phyloP scores from a whole-genome alignment of 2,113 vertebrate species.

The Cinclus cinclus region DNA sequence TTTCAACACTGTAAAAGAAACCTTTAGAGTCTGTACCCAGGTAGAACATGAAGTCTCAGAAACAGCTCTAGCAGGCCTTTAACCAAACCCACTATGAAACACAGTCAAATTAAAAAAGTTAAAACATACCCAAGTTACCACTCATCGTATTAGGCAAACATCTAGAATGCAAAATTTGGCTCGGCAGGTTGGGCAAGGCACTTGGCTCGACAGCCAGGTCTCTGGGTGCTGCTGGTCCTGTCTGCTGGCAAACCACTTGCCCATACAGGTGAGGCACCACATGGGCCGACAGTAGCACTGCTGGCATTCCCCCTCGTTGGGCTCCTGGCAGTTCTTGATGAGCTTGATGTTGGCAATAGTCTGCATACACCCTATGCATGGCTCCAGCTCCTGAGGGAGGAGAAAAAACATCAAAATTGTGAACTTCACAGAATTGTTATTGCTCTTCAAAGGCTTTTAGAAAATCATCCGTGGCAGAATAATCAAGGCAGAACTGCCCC shows the following conservation, averaged over 20 bases:
- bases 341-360: constrained; percentile 84
- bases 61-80: neutral
- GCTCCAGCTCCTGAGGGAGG: constrained; percentile 83
- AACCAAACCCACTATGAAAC: neutral
- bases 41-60: neutral
- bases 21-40: neutral
- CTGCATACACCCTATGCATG: constrained; percentile 95
- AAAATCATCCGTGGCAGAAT: neutral
- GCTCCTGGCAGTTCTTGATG: constrained; percentile 80
- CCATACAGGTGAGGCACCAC: constrained; percentile 96
- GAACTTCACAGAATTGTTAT: neutral
- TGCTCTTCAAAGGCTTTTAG: neutral
- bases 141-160: constrained; percentile 83
- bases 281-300: constrained; percentile 92
- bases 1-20: neutral
- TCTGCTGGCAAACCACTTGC: constrained; percentile 94
- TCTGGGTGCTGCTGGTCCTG: constrained; percentile 92
- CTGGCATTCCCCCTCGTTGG: constrained; percentile 80
- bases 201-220: constrained; percentile 90
- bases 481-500: neutral
- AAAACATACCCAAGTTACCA: neutral
- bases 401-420: neutral
- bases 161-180: constrained; percentile 93
- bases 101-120: neutral
- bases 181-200: constrained; percentile 91